Evolutionary conservation across 2,797 vertebrate species (phyloP), one percentile per base, ranked within the genome.

Genomic region (Pteropus rufus): DNA sequence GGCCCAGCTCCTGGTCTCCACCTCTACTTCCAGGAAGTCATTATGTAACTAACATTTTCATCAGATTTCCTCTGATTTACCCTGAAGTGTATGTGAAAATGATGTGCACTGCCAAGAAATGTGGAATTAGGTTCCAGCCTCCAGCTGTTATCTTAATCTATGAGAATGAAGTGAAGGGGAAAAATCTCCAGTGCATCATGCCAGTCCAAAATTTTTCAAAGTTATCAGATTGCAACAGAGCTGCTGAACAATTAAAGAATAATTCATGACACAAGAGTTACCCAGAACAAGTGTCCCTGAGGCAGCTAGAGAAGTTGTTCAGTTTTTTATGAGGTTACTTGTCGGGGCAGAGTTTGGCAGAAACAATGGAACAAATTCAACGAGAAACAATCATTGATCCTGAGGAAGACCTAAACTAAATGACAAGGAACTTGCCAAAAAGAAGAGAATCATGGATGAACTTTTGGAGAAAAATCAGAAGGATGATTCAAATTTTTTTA

Each of bases 401-500:
- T 0, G 98, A 99, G 3, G 99, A 99, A 90, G 99, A 99, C 96
- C 98, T 99, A 76, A 99, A 97, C 98, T 99, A 52, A 98, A 99
- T 21, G 99, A 99, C 15, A 98, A 98, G 39, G 99, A 99, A 23
- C 98, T 99, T 56, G 98, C 98, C 69, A 99, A 98, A 93, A 99
- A 98, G 97, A 99, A 99, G 97, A 98, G 98, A 54, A 98, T 99
- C 97, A 99, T 99, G 99, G 99, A 99, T 24, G 97, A 99, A 91
- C 97, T 99, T 58, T 99, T 99, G 0, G 99, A 99, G 97, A 99
- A 98, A 97, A 99, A 99, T 98, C 98, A 98, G 86, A 99, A 98
- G 95, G 99, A 99, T 0, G 99, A 99, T 89, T 99, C 99, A 0
- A 98, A 99, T 97, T 99, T 77, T 92, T 99, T 80, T 99, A 99